Evolutionary conservation across 2,888 invertebrate genomes (phyloP), one percentile per base, ranked within the genome.

Genomic region (Pecten maximus): DNA sequence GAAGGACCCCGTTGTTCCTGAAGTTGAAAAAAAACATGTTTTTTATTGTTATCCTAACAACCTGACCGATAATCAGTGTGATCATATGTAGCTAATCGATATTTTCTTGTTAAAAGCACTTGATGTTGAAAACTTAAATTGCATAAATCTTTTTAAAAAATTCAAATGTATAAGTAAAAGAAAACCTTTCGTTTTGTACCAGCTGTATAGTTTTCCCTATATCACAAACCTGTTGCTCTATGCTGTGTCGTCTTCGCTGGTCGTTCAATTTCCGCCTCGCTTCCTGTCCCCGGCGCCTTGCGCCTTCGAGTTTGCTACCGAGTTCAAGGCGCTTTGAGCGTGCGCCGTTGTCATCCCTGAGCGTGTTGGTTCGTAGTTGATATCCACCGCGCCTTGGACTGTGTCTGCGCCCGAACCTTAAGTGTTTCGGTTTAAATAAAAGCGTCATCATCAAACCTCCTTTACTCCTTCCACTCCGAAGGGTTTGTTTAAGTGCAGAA

Each of bases 391-490:
- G 74, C 28, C 74, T 74, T 8, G 74, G 74, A 35, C 74, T 74
- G 10, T 74, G 86, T 50, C 89, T 89, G 28, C 89, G 40, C 40
- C 89, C 87, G 40, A 88, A 40, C 19, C 90, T 60, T 88, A 89
- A 40, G 40, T 91, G 87, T 87, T 88, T 89, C 6, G 91, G 91
- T 54, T 87, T 87, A 40, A 92, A 92, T 12, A 91, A 90, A n/a
- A 93, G 87, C 40, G 92, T 94, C 91, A 93, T 91, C 89, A 93
- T 92, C 35, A 93, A 50, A 40, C 91, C 92, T 4, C 92, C 92
- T 89, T 92, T 92, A n/a, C 91, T 91, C 54, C 90, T 91, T 39
- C 92, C 91, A 86, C 87, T 92, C 16, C 91, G 44, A 28, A 89
- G 44, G 40, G 89, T 90, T 54, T 91, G 92, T 40, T 90, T 90